Conservation (phyloP, 1,140 invertebrate genomes). For the Platyscapa corneri region DNA sequence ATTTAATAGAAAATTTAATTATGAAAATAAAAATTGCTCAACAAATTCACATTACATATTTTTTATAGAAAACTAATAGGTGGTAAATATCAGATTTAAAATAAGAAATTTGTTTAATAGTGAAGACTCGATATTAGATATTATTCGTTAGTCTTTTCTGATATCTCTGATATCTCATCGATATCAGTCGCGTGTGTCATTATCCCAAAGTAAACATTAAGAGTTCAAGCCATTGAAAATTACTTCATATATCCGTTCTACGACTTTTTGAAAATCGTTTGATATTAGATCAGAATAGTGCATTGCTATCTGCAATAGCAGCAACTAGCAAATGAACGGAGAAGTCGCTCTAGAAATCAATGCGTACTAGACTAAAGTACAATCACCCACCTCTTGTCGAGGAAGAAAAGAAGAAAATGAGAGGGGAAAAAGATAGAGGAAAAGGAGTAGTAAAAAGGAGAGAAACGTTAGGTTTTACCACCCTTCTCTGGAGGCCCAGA, state of each 20-base stretch:
- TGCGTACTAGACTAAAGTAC: neutral
- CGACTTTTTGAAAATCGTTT: neutral
- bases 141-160: too few species aligned
- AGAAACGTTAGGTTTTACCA: neutral
- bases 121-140: neutral
- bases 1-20: too few species aligned
- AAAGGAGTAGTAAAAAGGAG: neutral
- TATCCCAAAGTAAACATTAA: neutral
- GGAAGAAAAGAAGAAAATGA: neutral
- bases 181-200: neutral
- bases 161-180: neutral
- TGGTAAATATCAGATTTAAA: neutral
- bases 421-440: neutral
- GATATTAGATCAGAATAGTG: neutral
- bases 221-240: neutral
- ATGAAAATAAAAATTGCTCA: too few species aligned
- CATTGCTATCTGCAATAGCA: neutral
- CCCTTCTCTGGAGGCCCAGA: constrained; percentile 17
- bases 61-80: too few species aligned
- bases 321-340: neutral
- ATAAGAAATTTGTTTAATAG: neutral
- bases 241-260: neutral
- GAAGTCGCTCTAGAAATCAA: neutral
- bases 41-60: too few species aligned
- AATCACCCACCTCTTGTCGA: neutral